Conservation (phyloP, 1,140 invertebrate species). For the Cyphomyrmex costatus region DNA sequence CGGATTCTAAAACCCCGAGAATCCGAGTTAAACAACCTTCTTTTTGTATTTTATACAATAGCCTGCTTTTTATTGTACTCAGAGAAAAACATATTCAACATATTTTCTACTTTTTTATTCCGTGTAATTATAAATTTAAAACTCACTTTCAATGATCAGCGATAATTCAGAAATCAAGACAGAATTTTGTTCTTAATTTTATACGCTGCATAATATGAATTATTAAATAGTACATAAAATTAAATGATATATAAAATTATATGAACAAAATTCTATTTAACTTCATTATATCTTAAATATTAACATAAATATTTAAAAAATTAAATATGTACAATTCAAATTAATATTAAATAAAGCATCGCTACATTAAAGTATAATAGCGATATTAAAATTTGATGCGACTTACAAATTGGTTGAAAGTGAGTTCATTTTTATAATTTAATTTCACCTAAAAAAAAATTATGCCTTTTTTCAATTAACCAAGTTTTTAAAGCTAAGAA, state of each 20-base stretch:
- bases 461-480: background rate
- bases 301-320: too few species aligned
- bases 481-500: background rate
- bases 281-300: too few species aligned
- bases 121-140: background rate
- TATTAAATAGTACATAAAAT: too few species aligned
- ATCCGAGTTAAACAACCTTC: background rate
- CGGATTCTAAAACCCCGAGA: conserved; percentile 23
- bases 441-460: background rate
- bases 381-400: background rate
- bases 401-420: background rate
- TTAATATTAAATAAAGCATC: background rate
- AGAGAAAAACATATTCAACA: background rate
- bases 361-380: background rate
- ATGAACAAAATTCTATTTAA: too few species aligned
- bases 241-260: background rate
- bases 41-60: background rate
- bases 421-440: background rate
- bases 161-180: background rate
- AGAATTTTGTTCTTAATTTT: background rate
- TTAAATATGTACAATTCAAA: too few species aligned
- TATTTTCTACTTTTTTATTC: background rate
- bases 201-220: background rate
- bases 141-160: background rate
- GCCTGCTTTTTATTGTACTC: background rate